Percentiles rank a stretch among this genome's conserved stretches.
Evolutionary conservation across 2,113 vertebrate genomes (phyloP).

Genomic region (Xyrauchen texanus): DNA sequence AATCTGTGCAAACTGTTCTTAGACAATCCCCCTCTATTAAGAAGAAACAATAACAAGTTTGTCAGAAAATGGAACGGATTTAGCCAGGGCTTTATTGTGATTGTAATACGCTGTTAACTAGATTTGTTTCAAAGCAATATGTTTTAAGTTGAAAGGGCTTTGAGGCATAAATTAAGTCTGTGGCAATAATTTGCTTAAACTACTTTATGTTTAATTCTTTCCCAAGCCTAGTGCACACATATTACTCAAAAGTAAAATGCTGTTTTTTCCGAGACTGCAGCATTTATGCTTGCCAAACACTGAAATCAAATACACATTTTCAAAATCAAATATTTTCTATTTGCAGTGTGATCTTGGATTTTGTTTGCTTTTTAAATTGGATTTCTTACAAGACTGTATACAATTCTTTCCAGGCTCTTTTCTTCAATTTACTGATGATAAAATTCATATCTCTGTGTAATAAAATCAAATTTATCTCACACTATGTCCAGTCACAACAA

Average conservation of each 20-base stretch:
- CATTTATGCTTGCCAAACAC: neutral
- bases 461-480: constrained; percentile 9
- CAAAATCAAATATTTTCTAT: constrained; percentile 9
- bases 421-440: neutral
- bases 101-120: constrained; percentile 29
- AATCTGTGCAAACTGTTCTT: constrained; percentile 43
- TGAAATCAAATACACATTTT: constrained; percentile 4
- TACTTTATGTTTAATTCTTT: neutral
- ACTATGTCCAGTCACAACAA: constrained; percentile 13
- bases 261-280: neutral
- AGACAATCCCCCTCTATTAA: constrained; percentile 17
- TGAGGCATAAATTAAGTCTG: constrained; percentile 15
- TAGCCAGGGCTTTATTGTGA: constrained; percentile 21
- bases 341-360: neutral
- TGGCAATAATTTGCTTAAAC: constrained; percentile 10
- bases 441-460: neutral
- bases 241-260: too few species aligned
- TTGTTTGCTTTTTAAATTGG: neutral
- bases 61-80: neutral
- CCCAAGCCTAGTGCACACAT: neutral
- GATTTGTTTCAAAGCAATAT: constrained; percentile 26
- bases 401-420: neutral
- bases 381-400: neutral
- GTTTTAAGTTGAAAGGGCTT: neutral
- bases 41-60: constrained; percentile 34